Conservation (phyloP, 2,888 invertebrate species). For the Pollenia amentaria region DNA sequence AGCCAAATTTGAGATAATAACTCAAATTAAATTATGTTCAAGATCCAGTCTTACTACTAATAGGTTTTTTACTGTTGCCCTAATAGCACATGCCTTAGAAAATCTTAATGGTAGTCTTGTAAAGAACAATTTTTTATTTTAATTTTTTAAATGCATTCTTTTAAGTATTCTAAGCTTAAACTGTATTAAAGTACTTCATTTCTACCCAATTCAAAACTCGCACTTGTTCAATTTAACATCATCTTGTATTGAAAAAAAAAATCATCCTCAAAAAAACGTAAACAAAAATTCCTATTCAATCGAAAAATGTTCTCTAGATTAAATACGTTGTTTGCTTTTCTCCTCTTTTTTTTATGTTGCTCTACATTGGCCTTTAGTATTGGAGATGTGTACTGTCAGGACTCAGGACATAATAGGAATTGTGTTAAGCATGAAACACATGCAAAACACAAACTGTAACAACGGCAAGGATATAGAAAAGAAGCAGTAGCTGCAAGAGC, state of each 20-base stretch:
- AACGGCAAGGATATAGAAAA: conserved; percentile 39
- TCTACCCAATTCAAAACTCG: neutral
- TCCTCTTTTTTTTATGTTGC: neutral
- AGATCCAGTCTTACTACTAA: too few species aligned
- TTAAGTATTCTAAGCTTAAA: neutral
- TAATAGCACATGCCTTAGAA: too few species aligned
- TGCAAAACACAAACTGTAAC: conserved; percentile 40
- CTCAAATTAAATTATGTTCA: too few species aligned
- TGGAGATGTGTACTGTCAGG: conserved; percentile 40
- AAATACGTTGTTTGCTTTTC: conserved; percentile 23
- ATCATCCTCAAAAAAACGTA: neutral
- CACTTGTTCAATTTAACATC: conserved; percentile 11
- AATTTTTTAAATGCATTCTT: neutral
- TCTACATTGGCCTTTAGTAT: conserved; percentile 58
- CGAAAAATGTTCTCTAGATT: conserved; percentile 47
- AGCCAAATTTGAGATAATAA: too few species aligned
- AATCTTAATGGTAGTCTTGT: too few species aligned
- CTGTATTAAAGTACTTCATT: neutral
- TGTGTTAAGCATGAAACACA: conserved; percentile 48
- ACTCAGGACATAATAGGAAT: conserved; percentile 38
- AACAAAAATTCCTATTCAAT: conserved; percentile 37
- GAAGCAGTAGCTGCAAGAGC: conserved; percentile 3
- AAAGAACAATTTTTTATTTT: neutral
- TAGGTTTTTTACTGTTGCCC: too few species aligned
- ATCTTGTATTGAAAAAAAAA: neutral